A percentile compares a stretch with the other conserved stretches of the same genome.
These are phyloP conservation scores for Corvus hawaiiensis DNA, from an alignment of 2,113 vertebrate species.

Conservation along the genomic window DNA sequence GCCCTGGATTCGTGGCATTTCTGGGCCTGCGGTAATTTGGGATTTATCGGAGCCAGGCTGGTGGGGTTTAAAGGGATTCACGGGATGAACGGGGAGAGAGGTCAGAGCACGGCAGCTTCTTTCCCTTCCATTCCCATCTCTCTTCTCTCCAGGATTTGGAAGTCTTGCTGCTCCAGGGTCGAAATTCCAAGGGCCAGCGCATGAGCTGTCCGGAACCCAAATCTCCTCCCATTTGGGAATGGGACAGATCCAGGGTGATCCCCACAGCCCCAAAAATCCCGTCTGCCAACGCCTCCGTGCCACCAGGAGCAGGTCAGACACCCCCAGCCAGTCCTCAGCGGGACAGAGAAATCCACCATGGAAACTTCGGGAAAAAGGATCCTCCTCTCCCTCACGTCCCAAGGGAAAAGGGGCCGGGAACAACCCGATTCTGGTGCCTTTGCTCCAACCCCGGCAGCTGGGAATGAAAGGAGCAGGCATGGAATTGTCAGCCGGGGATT, in stretches of 20 bases:
- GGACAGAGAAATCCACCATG: not conserved
- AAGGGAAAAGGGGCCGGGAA: not conserved
- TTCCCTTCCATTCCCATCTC: not conserved
- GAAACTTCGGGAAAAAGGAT: not conserved
- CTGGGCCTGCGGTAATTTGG: not conserved
- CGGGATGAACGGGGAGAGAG: not conserved
- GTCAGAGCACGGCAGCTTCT: not conserved
- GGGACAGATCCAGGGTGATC: not conserved
- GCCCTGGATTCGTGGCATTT: not conserved
- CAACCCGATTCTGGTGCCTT: not conserved
- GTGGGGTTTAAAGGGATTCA: not conserved
- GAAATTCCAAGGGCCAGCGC: not conserved
- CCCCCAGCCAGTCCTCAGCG: accelerated
- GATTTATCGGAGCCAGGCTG: accelerated
- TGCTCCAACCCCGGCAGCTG: not conserved
- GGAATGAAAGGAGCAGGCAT: not conserved
- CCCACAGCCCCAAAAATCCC: not conserved
- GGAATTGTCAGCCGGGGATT: not conserved
- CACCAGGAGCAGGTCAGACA: not conserved
- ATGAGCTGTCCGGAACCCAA: not conserved
- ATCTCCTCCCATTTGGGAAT: not conserved
- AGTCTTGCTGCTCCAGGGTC: not conserved
- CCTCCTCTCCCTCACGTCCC: not conserved
- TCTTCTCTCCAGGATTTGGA: not conserved
- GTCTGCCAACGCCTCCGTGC: accelerated